These are phyloP conservation scores for Microplitis manilae DNA, from an alignment of 2,888 invertebrate species.

Conservation along the genomic window DNA sequence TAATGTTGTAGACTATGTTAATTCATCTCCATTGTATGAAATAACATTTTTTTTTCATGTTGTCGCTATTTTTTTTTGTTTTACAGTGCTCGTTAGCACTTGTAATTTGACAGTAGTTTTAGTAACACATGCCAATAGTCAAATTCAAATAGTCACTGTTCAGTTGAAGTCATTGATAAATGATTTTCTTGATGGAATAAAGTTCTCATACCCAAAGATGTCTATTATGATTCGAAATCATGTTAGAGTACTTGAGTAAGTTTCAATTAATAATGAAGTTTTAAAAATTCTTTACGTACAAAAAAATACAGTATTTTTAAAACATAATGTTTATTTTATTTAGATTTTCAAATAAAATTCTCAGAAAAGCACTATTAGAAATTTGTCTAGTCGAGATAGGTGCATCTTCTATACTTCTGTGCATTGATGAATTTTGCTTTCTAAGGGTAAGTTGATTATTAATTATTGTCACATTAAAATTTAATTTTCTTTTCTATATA, in stretches of 20 bases:
- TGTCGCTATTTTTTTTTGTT: constrained; percentile 40
- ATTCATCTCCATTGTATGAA: constrained; percentile 52
- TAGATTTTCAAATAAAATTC: background rate
- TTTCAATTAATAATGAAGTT: background rate
- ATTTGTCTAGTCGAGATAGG: background rate
- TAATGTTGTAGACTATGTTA: constrained; percentile 48
- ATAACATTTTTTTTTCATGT: constrained; percentile 49
- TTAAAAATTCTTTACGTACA: background rate
- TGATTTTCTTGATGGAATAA: background rate
- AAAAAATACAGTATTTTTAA: background rate
- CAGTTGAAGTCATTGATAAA: constrained; percentile 41
- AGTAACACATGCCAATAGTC: constrained; percentile 53
- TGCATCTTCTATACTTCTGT: background rate
- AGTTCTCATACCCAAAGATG: background rate
- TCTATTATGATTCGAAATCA: background rate
- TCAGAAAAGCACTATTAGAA: background rate
- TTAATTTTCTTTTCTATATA: background rate
- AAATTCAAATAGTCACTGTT: constrained; percentile 49
- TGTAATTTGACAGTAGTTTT: constrained; percentile 51
- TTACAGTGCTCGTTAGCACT: constrained; percentile 45
- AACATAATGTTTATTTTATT: no score
- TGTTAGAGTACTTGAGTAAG: background rate
- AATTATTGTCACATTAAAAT: background rate
- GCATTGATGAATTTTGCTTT: background rate
- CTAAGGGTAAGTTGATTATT: background rate